Percentiles rank a stretch among this genome's conserved stretches.
Conservation (phyloP, 1,140 invertebrate species). For the Cyclargus thomasi region DNA sequence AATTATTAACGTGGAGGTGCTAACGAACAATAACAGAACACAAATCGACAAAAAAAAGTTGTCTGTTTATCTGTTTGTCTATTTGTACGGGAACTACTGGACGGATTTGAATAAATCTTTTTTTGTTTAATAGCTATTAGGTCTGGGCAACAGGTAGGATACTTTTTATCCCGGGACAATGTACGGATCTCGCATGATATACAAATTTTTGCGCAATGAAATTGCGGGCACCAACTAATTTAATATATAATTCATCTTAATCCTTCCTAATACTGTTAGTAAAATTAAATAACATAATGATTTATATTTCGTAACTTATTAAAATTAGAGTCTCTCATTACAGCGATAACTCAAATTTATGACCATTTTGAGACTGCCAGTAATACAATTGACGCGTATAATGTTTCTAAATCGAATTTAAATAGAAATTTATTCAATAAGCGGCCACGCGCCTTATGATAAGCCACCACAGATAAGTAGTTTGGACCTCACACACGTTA, state of each 20-base stretch:
- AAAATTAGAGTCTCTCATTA: background rate
- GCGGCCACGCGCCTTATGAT: constrained; percentile 55
- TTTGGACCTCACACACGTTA: constrained; percentile 42
- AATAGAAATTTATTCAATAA: constrained; percentile 47
- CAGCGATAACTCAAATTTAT: constrained; percentile 32
- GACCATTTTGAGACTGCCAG: constrained; percentile 22
- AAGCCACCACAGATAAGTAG: constrained; percentile 58
- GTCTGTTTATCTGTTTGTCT: no score
- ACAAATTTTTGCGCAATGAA: no score
- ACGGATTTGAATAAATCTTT: no score
- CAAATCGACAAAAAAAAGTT: no score
- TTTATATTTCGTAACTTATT: constrained; percentile 7
- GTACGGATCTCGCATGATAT: no score
- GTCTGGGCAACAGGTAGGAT: no score
- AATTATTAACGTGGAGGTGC: no score
- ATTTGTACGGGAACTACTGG: no score
- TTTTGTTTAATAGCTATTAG: no score
- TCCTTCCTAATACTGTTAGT: background rate
- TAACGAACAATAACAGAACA: no score
- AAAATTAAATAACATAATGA: background rate
- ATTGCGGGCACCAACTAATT: no score
- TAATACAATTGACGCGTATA: constrained; percentile 41
- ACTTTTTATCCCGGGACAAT: no score
- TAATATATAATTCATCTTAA: background rate
- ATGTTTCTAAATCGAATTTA: constrained; percentile 51